phyloP scores from a whole-genome alignment of 2,797 vertebrate species.

The Rhincodon typus region DNA sequence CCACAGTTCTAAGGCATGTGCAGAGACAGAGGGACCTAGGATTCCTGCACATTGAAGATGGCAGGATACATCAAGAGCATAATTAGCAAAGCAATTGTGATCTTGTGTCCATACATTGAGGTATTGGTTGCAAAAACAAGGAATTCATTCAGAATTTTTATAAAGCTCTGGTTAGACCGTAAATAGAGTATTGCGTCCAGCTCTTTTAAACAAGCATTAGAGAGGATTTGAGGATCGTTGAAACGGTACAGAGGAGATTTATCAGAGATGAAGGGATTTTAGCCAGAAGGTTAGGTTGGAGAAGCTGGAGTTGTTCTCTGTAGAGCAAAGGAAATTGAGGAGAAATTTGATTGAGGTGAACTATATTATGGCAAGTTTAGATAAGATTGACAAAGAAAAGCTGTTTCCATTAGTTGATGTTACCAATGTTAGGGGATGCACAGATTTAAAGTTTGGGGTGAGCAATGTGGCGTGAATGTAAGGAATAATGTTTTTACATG shows the following conservation, averaged over 20 bases:
- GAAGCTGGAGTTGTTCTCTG: background rate
- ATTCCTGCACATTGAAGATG: background rate
- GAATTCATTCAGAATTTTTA: background rate
- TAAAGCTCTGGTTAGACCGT: background rate
- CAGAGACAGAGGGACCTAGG: background rate
- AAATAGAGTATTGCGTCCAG: background rate
- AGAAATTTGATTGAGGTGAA: background rate
- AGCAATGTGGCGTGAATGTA: background rate
- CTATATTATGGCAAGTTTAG: background rate
- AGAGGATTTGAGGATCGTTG: background rate
- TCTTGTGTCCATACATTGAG: background rate
- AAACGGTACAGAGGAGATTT: background rate
- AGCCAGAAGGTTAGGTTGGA: background rate
- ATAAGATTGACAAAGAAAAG: background rate
- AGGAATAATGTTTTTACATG: background rate
- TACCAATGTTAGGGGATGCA: background rate
- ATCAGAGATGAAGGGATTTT: background rate
- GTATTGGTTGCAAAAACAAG: background rate
- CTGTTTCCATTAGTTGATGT: background rate
- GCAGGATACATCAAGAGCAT: background rate
- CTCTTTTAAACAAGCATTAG: background rate
- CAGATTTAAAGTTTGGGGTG: no score
- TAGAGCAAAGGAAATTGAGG: background rate
- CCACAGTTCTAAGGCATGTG: background rate
- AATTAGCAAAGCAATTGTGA: background rate